Evolutionary conservation across 2,797 vertebrate species (phyloP).

Genomic region (Pitangus sulphuratus): DNA sequence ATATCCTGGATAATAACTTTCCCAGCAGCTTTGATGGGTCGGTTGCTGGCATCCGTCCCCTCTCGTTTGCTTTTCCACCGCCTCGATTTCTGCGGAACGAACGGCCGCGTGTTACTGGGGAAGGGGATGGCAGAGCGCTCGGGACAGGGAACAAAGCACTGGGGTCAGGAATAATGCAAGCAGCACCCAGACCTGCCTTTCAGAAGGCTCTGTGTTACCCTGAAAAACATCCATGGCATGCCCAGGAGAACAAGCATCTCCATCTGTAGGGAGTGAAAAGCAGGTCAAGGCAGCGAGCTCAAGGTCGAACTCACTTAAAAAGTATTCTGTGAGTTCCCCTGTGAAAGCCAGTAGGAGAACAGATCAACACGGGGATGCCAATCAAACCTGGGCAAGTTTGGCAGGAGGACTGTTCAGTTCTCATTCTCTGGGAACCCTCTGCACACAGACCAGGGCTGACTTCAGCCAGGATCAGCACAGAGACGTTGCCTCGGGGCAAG

Average conservation of each 20-base stretch:
- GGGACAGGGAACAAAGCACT: conserved; percentile 45
- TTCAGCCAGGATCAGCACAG: neutral
- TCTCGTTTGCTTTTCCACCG: conserved; percentile 95
- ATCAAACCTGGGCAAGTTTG: neutral
- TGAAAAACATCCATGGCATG: conserved; percentile 54
- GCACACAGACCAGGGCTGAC: neutral
- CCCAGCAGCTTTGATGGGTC: conserved; percentile 93
- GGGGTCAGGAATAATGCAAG: conserved; percentile 64
- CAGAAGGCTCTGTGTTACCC: conserved; percentile 62
- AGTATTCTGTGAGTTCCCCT: neutral
- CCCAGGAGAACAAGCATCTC: conserved; percentile 73
- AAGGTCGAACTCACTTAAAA: conserved; percentile 62
- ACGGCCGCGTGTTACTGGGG: neutral
- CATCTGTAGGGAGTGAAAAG: conserved; percentile 75
- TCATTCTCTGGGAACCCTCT: neutral
- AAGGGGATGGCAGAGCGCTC: neutral
- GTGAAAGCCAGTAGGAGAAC: conserved; percentile 7
- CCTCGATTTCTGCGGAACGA: conserved; percentile 88
- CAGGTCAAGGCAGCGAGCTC: conserved; percentile 63
- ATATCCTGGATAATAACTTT: conserved; percentile 98
- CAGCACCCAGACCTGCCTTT: conserved; percentile 57
- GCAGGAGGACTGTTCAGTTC: neutral
- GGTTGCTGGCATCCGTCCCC: conserved; percentile 82
- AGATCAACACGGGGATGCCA: neutral
- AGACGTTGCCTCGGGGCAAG: neutral